phyloP scores from a whole-genome alignment of 1,140 invertebrate species.

The Leptopilina boulardi region DNA sequence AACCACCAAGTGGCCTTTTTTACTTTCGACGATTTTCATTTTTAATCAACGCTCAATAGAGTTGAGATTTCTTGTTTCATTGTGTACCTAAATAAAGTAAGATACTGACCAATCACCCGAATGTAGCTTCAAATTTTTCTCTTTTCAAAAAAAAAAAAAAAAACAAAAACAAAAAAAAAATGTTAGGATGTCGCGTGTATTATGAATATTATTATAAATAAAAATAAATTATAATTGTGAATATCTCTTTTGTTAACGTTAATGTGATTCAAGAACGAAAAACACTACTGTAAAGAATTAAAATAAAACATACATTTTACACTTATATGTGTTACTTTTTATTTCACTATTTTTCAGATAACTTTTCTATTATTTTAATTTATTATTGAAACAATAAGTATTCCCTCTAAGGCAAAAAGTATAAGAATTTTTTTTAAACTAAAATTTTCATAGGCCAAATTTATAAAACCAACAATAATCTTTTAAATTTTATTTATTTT shows the following conservation, averaged over 20 bases:
- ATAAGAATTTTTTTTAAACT: too few relatives aligned
- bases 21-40: constrained; percentile 53
- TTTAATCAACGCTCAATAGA: constrained; percentile 32
- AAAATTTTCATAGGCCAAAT: background rate
- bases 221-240: constrained; percentile 71
- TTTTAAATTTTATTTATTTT: constrained; percentile 57
- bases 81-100: constrained; percentile 54
- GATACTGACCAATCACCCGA: constrained; percentile 74
- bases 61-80: constrained; percentile 26
- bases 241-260: constrained; percentile 75
- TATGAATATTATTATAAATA: constrained; percentile 72
- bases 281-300: constrained; percentile 73
- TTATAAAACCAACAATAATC: background rate
- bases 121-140: constrained; percentile 71
- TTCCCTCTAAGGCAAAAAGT: too few relatives aligned
- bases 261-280: constrained; percentile 71
- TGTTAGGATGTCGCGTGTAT: constrained; percentile 70
- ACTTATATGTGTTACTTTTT: constrained; percentile 57
- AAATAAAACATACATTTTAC: constrained; percentile 76
- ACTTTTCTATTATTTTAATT: too few relatives aligned
- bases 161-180: too few relatives aligned
- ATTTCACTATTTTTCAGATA: background rate
- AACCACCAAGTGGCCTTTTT: constrained; percentile 62
- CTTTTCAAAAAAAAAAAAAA: constrained; percentile 61
- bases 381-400: too few relatives aligned